phyloP scores from a whole-genome alignment of 92 coral and sea anemone genomes.

The Porites divaricata region DNA sequence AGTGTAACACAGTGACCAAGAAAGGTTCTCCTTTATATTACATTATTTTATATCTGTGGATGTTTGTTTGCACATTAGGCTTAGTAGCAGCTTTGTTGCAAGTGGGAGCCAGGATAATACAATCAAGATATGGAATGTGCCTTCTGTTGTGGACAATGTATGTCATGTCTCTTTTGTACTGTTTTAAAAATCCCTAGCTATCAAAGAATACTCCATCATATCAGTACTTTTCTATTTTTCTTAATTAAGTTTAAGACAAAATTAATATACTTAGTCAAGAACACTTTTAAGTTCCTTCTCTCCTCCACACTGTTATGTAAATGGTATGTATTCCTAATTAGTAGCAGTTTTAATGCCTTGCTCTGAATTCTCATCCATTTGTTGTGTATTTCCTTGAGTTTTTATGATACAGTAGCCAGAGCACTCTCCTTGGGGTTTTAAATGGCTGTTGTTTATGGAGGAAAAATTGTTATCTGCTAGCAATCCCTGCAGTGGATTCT shows the following conservation, averaged over 20 bases:
- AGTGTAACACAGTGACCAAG: too few relatives aligned
- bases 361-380: background rate
- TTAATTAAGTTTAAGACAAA: too few relatives aligned
- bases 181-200: background rate
- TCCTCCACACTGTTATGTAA: too few relatives aligned
- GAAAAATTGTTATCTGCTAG: background rate
- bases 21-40: background rate
- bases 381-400: background rate
- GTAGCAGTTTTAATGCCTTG: background rate
- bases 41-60: background rate
- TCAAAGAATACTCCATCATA: background rate
- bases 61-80: constrained; percentile 38
- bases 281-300: too few relatives aligned
- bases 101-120: constrained; percentile 96
- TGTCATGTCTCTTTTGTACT: background rate
- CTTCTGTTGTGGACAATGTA: constrained; percentile 21
- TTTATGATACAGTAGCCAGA: too few relatives aligned
- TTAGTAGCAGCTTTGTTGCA: constrained; percentile 72
- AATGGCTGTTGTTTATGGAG: background rate
- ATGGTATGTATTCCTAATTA: too few relatives aligned
- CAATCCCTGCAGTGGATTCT: too few relatives aligned
- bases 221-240: background rate
- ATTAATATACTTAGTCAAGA: too few relatives aligned
- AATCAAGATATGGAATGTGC: constrained; percentile 85
- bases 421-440: background rate